Percentiles rank a stretch among this genome's conserved stretches.
These are phyloP conservation scores for Cricetomys ansorgei DNA, from an alignment of 2,113 vertebrate species.

Conservation along the genomic window DNA sequence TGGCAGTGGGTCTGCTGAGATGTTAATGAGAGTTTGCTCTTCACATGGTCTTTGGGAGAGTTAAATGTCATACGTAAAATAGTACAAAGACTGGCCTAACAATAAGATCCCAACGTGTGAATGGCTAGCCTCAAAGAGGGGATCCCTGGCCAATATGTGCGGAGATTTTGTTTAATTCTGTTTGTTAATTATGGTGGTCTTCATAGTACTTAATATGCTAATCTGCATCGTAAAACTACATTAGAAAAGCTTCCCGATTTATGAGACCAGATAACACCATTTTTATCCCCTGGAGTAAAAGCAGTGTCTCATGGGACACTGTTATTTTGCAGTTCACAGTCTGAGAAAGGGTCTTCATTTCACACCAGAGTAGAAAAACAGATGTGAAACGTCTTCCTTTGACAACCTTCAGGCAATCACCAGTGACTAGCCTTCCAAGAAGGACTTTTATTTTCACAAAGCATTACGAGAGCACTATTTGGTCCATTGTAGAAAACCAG, in stretches of 20 bases:
- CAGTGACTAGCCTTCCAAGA: neutral
- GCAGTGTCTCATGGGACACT: neutral
- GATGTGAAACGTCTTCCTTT: neutral
- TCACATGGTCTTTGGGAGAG: neutral
- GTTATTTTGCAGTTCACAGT: neutral
- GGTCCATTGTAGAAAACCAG: neutral
- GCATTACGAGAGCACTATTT: neutral
- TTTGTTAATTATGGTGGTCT: neutral
- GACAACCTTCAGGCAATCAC: neutral
- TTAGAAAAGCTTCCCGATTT: neutral
- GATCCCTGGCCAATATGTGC: neutral
- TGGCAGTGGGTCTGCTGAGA: neutral
- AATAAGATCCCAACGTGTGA: neutral
- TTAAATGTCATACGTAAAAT: neutral
- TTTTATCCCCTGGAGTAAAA: neutral
- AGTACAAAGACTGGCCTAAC: neutral
- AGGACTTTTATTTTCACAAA: slow-evolving; percentile 19
- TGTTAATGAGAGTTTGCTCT: neutral
- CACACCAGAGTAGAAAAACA: neutral
- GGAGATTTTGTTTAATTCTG: neutral
- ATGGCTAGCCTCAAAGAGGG: neutral
- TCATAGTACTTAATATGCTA: neutral
- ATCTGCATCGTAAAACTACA: neutral
- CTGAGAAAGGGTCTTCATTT: slow-evolving; percentile 36
- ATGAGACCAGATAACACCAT: neutral